These are phyloP conservation scores for Grammomys dolichurus DNA, from an alignment of 2,113 vertebrate genomes.

Conservation along the genomic window DNA sequence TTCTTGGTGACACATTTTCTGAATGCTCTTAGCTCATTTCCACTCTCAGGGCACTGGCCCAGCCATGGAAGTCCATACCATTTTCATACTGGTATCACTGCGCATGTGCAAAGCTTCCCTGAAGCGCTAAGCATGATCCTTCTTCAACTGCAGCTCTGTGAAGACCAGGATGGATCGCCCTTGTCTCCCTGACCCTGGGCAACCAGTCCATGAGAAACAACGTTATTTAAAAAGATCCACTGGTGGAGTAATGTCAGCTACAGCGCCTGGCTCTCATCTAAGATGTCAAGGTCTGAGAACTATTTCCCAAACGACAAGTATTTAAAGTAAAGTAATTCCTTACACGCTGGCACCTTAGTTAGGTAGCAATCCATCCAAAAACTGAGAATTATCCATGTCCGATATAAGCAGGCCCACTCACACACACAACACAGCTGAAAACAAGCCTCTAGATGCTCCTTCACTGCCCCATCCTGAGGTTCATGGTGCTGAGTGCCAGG, in stretches of 20 bases:
- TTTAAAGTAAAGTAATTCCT: constrained; percentile 33
- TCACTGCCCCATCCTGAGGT: neutral
- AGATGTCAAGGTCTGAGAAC: neutral
- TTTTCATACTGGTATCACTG: neutral
- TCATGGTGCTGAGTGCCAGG: neutral
- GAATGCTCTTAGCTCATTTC: neutral
- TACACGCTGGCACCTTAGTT: neutral
- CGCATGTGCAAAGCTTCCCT: neutral
- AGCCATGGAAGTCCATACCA: neutral
- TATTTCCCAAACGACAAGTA: neutral
- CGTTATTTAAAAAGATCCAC: neutral
- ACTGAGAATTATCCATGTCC: neutral
- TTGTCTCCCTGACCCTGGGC: neutral
- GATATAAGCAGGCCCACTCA: constrained; percentile 5
- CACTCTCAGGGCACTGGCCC: neutral
- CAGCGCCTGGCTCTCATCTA: neutral
- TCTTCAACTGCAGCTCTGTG: neutral
- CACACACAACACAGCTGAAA: neutral
- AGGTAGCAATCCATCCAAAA: neutral
- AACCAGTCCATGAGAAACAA: constrained; percentile 3
- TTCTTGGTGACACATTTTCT: constrained; percentile 15
- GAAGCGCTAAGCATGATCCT: neutral
- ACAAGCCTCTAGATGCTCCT: neutral
- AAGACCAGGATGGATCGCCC: neutral
- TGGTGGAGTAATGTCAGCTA: neutral